Conservation (phyloP, 2,797 vertebrate genomes). For the Sternotherus odoratus region DNA sequence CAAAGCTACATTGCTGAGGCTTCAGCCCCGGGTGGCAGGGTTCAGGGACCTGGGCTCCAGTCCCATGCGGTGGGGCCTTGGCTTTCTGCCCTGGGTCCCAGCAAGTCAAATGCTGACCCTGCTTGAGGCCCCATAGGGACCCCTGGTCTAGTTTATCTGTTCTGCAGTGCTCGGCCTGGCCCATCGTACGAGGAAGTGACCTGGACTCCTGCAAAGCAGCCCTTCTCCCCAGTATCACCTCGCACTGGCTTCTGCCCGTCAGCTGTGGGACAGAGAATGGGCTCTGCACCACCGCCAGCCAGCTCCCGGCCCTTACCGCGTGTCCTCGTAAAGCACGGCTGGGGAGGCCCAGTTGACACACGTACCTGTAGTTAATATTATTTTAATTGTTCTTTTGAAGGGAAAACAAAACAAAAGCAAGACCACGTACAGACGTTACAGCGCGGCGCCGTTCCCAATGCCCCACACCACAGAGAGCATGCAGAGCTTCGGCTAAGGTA, state of each 20-base stretch:
- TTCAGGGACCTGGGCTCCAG: too few relatives aligned
- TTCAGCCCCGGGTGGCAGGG: too few relatives aligned
- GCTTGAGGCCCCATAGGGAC: too few relatives aligned
- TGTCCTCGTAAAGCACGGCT: not conserved
- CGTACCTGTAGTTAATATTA: not conserved
- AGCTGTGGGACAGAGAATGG: not conserved
- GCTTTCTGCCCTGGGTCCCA: too few relatives aligned
- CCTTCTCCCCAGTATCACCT: rapidly evolving
- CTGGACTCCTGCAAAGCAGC: not conserved
- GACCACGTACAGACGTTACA: not conserved
- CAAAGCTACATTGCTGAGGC: too few relatives aligned
- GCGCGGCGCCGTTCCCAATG: not conserved
- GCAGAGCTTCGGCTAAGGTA: not conserved
- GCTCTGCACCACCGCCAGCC: not conserved
- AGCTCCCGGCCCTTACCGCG: not conserved
- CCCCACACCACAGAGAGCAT: not conserved
- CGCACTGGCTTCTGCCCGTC: not conserved
- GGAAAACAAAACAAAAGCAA: not conserved
- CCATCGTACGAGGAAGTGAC: not conserved
- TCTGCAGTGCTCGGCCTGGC: too few relatives aligned
- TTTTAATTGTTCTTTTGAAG: not conserved
- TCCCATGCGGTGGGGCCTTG: too few relatives aligned
- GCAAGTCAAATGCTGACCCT: too few relatives aligned
- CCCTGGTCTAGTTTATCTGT: too few relatives aligned
- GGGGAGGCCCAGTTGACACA: not conserved